A percentile compares a stretch with the other conserved stretches of the same genome.
phyloP scores from a whole-genome alignment of 2,888 invertebrate genomes.

The Orchesella flavescens region DNA sequence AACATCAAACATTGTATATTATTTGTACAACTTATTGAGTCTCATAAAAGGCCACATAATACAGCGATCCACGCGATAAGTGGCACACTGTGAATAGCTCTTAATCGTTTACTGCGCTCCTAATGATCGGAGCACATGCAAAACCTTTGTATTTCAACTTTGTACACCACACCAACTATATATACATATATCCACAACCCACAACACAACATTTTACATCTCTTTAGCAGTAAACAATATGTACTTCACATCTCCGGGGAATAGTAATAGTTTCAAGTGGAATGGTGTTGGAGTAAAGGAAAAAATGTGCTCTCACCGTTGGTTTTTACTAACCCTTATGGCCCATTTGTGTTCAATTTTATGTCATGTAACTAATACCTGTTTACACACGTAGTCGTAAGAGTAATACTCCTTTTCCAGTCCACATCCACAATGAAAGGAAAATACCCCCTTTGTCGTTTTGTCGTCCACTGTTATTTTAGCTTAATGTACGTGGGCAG shows the following conservation, averaged over 20 bases:
- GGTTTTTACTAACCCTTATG: slow-evolving; percentile 60
- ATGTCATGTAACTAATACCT: slow-evolving; percentile 36
- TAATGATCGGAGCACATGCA: slow-evolving; percentile 71
- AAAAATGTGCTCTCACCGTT: slow-evolving; percentile 29
- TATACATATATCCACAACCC: too few species aligned
- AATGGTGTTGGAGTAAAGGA: background rate
- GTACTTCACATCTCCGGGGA: slow-evolving; percentile 46
- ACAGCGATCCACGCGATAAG: slow-evolving; percentile 70
- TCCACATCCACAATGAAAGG: background rate
- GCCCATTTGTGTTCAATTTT: slow-evolving; percentile 50
- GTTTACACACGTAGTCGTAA: background rate
- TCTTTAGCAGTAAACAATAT: slow-evolving; percentile 57
- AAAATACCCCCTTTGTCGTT: background rate
- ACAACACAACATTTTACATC: slow-evolving; percentile 31
- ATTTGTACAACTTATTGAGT: slow-evolving; percentile 59
- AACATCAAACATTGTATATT: slow-evolving; percentile 26
- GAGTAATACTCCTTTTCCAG: background rate
- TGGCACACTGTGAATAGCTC: slow-evolving; percentile 69
- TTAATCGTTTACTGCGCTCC: slow-evolving; percentile 71
- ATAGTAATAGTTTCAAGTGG: slow-evolving; percentile 21
- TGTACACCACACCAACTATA: too few species aligned
- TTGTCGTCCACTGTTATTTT: background rate
- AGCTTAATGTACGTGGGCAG: too few species aligned
- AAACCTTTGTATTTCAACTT: slow-evolving; percentile 67
- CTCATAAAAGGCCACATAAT: slow-evolving; percentile 66